A percentile compares a stretch with the other conserved stretches of the same genome.
Evolutionary conservation across 2,797 vertebrate genomes (phyloP).

Genomic region (Anguilla megastoma): DNA sequence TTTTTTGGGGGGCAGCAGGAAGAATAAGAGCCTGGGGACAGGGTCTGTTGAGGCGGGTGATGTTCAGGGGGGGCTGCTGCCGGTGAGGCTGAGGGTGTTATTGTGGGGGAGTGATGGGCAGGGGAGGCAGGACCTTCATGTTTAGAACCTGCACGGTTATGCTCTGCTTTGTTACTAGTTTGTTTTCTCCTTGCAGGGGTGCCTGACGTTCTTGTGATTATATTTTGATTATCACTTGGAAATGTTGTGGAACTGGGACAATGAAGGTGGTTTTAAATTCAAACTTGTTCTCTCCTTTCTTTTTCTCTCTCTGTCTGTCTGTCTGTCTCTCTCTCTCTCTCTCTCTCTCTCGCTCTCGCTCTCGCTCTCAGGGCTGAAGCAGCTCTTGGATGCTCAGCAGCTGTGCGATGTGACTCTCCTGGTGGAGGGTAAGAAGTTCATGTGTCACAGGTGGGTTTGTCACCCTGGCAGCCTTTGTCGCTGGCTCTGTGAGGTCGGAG

Average conservation of each 20-base stretch:
- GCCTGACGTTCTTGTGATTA: too few species aligned
- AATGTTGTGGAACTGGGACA: too few species aligned
- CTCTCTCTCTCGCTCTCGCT: background rate
- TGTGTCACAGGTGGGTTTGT: constrained; percentile 77
- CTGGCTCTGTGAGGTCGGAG: background rate
- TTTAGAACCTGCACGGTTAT: too few species aligned
- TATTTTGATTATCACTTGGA: background rate
- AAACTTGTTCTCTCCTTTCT: background rate
- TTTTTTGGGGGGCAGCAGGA: background rate
- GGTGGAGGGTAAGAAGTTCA: constrained; percentile 78
- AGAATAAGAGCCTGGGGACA: too few species aligned
- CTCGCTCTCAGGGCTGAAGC: constrained; percentile 69
- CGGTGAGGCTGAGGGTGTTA: too few species aligned
- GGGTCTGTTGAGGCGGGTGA: too few species aligned
- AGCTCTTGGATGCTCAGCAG: constrained; percentile 78
- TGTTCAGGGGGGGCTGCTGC: too few species aligned
- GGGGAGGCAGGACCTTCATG: too few species aligned
- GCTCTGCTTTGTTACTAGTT: too few species aligned
- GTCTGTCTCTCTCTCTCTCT: background rate
- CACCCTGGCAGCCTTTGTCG: background rate
- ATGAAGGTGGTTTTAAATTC: too few species aligned
- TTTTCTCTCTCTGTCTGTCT: background rate
- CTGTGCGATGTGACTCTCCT: constrained; percentile 80
- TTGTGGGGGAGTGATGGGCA: too few species aligned
- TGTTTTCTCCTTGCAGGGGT: too few species aligned